Conservation (phyloP, 2,888 invertebrate species). For the Lepidonotus clava region DNA sequence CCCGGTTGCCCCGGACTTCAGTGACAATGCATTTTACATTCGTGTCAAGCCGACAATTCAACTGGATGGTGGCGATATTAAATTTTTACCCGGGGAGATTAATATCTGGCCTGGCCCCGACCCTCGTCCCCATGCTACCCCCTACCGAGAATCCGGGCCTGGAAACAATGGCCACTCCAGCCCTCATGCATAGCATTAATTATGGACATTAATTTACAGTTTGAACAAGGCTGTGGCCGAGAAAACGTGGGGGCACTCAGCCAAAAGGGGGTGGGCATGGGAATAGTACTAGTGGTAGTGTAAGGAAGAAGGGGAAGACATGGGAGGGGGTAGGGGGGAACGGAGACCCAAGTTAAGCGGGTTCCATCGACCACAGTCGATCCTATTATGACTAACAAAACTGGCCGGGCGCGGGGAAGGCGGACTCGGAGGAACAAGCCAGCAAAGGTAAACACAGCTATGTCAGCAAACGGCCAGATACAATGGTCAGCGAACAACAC, state of each 20-base stretch:
- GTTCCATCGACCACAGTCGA: slow-evolving; percentile 47
- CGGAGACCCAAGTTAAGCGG: slow-evolving; percentile 31
- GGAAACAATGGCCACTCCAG: slow-evolving; percentile 28
- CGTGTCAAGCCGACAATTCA: slow-evolving; percentile 44
- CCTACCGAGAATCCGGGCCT: slow-evolving; percentile 11
- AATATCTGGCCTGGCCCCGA: neutral
- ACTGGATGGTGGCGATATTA: slow-evolving; percentile 41
- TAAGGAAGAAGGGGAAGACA: neutral
- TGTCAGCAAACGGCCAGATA: slow-evolving; percentile 47
- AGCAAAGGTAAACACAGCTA: slow-evolving; percentile 44
- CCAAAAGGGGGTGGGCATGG: neutral
- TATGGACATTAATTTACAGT: slow-evolving; percentile 39
- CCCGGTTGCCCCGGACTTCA: neutral
- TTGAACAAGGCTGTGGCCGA: neutral
- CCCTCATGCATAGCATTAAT: slow-evolving; percentile 53
- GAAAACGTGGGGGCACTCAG: slow-evolving; percentile 33
- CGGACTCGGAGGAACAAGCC: slow-evolving; percentile 12
- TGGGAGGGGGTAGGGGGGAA: neutral
- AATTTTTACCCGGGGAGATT: slow-evolving; percentile 42
- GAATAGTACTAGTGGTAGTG: neutral
- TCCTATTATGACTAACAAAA: slow-evolving; percentile 50
- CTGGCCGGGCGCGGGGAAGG: neutral
- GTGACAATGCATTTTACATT: slow-evolving; percentile 34
- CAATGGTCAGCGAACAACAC: slow-evolving; percentile 42
- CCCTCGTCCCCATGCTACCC: neutral